A percentile compares a stretch with the other conserved stretches of the same genome.
Evolutionary conservation across 1,140 invertebrate species (phyloP).

Genomic region (Campoletis sonorensis): DNA sequence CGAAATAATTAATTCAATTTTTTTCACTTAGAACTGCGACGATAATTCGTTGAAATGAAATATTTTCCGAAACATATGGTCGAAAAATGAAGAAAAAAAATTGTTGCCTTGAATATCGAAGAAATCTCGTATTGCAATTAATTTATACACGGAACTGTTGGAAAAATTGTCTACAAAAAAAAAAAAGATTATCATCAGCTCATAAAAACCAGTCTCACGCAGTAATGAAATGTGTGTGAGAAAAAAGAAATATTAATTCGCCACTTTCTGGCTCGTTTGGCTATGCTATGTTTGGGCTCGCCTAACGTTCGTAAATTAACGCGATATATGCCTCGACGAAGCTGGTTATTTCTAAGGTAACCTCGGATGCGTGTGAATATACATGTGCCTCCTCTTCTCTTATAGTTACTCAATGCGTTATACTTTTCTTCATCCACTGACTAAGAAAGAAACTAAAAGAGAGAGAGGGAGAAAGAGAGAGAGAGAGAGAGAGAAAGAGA

Average conservation of each 20-base stretch:
- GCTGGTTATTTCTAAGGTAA: slow-evolving; percentile 19
- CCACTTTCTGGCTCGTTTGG: slow-evolving; percentile 1
- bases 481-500: background rate
- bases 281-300: background rate
- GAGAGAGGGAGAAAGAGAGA: background rate
- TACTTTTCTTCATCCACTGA: background rate
- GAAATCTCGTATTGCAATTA: too few species aligned
- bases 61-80: too few species aligned
- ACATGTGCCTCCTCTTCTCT: background rate
- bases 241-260: background rate
- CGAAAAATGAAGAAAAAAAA: too few species aligned
- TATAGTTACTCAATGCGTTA: slow-evolving; percentile 15
- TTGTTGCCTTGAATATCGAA: too few species aligned
- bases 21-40: too few species aligned
- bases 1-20: too few species aligned
- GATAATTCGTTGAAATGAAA: too few species aligned
- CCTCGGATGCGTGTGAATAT: background rate
- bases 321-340: slow-evolving; percentile 10
- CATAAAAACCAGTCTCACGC: too few species aligned
- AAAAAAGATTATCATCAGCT: too few species aligned
- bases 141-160: too few species aligned
- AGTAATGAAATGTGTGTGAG: too few species aligned
- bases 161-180: too few species aligned
- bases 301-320: slow-evolving; percentile 23
- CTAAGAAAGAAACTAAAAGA: background rate